Conservation (phyloP, 2,797 vertebrate species). For the Danio tinwini region DNA sequence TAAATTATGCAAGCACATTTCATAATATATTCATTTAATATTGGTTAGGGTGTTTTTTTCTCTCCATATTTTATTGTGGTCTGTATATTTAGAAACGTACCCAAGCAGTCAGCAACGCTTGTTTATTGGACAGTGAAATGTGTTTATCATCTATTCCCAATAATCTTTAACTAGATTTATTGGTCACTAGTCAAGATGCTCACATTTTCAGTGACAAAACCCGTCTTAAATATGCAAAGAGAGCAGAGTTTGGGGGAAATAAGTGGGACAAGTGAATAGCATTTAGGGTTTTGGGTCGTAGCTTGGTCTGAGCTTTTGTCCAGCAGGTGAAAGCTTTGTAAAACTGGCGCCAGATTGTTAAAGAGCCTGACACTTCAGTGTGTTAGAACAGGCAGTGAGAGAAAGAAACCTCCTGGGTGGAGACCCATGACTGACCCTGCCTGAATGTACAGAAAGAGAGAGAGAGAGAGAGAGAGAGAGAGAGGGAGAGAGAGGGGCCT, state of each 20-base stretch:
- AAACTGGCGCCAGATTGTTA: constrained; percentile 86
- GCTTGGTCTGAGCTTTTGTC: constrained; percentile 85
- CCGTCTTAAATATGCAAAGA: constrained; percentile 33
- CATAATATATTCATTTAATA: background rate
- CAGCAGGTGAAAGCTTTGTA: constrained; percentile 84
- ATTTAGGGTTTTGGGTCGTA: constrained; percentile 78
- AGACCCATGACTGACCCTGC: constrained; percentile 82
- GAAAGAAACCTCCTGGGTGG: constrained; percentile 81
- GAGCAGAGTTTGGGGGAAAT: constrained; percentile 35
- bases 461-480: constrained; percentile 57
- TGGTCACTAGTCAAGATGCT: background rate
- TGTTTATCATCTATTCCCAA: background rate
- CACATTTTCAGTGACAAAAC: constrained; percentile 43
- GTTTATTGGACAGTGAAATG: background rate
- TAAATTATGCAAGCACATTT: no score
- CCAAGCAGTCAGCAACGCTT: background rate
- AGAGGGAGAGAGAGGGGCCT: constrained; percentile 60
- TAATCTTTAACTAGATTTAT: background rate
- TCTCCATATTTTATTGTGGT: background rate
- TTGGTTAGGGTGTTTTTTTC: background rate
- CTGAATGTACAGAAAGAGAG: constrained; percentile 75
- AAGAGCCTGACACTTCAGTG: constrained; percentile 82
- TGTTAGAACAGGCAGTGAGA: constrained; percentile 80
- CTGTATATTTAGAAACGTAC: background rate
- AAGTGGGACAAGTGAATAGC: constrained; percentile 69